A percentile compares a stretch with the other conserved stretches of the same genome.
Evolutionary conservation across 2,888 invertebrate species (phyloP).

Genomic region (Drosophila austrosaltans): DNA sequence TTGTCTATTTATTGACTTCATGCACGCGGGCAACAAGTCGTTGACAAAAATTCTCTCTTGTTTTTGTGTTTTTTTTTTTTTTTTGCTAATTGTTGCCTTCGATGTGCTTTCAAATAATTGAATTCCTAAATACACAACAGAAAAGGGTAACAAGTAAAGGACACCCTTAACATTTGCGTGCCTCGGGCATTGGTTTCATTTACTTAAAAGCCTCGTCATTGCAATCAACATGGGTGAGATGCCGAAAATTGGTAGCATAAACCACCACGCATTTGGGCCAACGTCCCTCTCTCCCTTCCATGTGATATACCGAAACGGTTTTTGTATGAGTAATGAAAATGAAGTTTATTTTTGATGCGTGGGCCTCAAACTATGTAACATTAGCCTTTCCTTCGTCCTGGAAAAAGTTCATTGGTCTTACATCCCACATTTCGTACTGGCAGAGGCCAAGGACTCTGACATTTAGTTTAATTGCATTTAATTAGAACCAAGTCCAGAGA

Average conservation of each 20-base stretch:
- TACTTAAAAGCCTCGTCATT: conserved; percentile 58
- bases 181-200: conserved; percentile 54
- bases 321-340: conserved; percentile 53
- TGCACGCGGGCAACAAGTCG: conserved; percentile 65
- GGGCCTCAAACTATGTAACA: conserved; percentile 30
- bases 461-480: conserved; percentile 54
- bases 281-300: neutral
- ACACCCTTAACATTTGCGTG: conserved; percentile 33
- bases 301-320: conserved; percentile 35
- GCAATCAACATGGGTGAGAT: conserved; percentile 30
- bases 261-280: conserved; percentile 15
- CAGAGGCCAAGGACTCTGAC: conserved; percentile 38
- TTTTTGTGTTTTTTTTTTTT: too few species aligned
- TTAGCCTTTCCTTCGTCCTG: conserved; percentile 7
- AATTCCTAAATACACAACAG: conserved; percentile 35
- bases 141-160: conserved; percentile 9
- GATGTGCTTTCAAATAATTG: conserved; percentile 61
- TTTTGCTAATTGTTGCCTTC: conserved; percentile 61
- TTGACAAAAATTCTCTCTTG: conserved; percentile 38
- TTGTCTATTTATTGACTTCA: conserved; percentile 50
- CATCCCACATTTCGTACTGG: neutral
- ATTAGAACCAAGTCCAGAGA: conserved; percentile 48
- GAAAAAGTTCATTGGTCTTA: conserved; percentile 52
- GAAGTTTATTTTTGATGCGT: conserved; percentile 22
- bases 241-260: conserved; percentile 33